Conservation (phyloP, 2,113 vertebrate genomes). For the Hucho hucho region DNA sequence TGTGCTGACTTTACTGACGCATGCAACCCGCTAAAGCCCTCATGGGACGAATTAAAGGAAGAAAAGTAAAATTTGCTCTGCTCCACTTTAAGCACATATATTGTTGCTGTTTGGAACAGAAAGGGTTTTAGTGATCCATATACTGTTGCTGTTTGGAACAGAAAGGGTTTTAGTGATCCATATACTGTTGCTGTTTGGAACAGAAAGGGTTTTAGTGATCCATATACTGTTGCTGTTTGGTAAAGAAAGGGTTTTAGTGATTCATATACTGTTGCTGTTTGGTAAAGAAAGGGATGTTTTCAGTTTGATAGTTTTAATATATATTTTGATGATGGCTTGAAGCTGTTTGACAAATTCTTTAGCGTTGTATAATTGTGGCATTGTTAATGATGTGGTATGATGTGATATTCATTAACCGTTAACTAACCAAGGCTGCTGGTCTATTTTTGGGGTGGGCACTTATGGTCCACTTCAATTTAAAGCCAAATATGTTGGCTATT, state of each 20-base stretch:
- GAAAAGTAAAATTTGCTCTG: constrained; percentile 35
- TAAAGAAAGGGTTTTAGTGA: no score
- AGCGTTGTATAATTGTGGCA: constrained; percentile 43
- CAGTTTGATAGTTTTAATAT: no score
- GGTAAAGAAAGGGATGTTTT: no score
- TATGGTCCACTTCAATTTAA: constrained; percentile 75
- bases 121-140: background rate
- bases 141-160: constrained; percentile 6
- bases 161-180: no score
- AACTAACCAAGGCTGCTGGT: constrained; percentile 70
- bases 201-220: no score
- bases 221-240: no score
- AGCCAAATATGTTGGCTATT: constrained; percentile 71
- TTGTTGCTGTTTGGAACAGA: constrained; percentile 24
- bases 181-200: no score
- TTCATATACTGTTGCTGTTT: no score
- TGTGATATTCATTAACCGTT: constrained; percentile 60
- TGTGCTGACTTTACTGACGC: constrained; percentile 52
- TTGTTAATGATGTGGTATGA: constrained; percentile 76
- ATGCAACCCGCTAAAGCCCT: constrained; percentile 40
- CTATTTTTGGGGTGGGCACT: constrained; percentile 65
- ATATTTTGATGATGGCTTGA: background rate
- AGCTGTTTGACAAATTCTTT: background rate
- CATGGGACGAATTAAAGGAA: constrained; percentile 45
- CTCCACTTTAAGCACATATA: constrained; percentile 28